These are phyloP conservation scores for Endomychus coccineus DNA, from an alignment of 2,888 invertebrate genomes.

Conservation along the genomic window DNA sequence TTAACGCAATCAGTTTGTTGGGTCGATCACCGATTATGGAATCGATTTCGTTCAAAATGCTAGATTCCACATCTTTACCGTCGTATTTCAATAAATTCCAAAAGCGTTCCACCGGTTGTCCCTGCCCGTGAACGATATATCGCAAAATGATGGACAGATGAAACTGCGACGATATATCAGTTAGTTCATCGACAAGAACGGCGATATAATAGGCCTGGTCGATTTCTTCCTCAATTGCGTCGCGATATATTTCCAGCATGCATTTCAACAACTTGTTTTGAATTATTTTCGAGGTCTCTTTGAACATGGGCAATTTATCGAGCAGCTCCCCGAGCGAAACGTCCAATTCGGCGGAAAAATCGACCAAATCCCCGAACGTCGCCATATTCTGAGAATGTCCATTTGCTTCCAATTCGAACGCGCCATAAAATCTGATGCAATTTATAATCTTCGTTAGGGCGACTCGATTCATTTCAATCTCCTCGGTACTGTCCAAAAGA, in stretches of 20 bases:
- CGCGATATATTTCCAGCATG: slow-evolving; percentile 22
- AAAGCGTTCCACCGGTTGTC: slow-evolving; percentile 26
- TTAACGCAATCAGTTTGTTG: too few species aligned
- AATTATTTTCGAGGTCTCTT: slow-evolving; percentile 24
- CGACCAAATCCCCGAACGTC: slow-evolving; percentile 19
- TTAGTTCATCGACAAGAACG: slow-evolving; percentile 27
- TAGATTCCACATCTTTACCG: too few species aligned
- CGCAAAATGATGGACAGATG: slow-evolving; percentile 24
- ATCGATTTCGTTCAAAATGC: too few species aligned
- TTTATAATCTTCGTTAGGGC: slow-evolving; percentile 10
- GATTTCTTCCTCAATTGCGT: slow-evolving; percentile 24
- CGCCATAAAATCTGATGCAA: slow-evolving; percentile 11
- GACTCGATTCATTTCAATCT: slow-evolving; percentile 6
- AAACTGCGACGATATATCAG: slow-evolving; percentile 18
- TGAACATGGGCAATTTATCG: slow-evolving; percentile 18
- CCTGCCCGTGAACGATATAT: slow-evolving; percentile 21
- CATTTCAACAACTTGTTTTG: slow-evolving; percentile 29
- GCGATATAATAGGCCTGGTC: slow-evolving; percentile 20
- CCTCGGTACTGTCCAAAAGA: too few species aligned
- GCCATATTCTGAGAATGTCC: slow-evolving; percentile 19
- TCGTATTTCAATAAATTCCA: slow-evolving; percentile 22
- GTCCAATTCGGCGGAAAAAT: slow-evolving; percentile 23
- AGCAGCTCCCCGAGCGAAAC: slow-evolving; percentile 21
- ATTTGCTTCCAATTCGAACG: slow-evolving; percentile 15
- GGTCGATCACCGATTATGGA: too few species aligned